phyloP scores from a whole-genome alignment of 2,113 vertebrate genomes.

The Mormyrus iriodes region DNA sequence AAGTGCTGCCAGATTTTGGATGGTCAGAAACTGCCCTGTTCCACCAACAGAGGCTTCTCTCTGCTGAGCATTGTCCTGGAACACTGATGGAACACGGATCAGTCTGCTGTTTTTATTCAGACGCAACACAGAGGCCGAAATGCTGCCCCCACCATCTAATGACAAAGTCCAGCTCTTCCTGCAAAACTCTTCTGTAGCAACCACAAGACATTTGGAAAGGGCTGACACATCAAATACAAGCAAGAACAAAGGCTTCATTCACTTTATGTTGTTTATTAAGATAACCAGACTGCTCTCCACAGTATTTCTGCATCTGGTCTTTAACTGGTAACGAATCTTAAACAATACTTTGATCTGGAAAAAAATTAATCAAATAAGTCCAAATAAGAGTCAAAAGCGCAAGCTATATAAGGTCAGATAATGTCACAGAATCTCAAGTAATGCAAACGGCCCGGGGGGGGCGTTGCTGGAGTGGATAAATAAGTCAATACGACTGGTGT shows the following conservation, averaged over 20 bases:
- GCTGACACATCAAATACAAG: neutral
- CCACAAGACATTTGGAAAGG: neutral
- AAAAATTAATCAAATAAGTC: neutral
- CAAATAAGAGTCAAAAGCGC: neutral
- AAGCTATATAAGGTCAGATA: neutral
- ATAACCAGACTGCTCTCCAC: neutral
- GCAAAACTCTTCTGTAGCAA: neutral
- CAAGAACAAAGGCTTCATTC: neutral
- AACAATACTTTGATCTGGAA: neutral
- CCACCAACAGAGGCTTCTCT: neutral
- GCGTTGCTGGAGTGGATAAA: neutral
- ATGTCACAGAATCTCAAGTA: neutral
- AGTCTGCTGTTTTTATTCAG: neutral
- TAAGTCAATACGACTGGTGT: neutral
- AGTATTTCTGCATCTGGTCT: neutral
- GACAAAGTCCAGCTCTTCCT: slow-evolving; percentile 10
- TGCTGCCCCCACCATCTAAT: neutral
- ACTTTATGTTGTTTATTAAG: neutral
- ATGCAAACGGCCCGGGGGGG: neutral
- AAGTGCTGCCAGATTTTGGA: neutral
- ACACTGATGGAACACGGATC: neutral
- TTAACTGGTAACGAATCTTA: neutral
- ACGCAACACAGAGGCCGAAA: neutral
- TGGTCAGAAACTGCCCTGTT: neutral
- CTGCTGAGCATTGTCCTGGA: neutral